Evolutionary conservation across 2,888 invertebrate species (phyloP).

Genomic region (Parnassius glacialis): DNA sequence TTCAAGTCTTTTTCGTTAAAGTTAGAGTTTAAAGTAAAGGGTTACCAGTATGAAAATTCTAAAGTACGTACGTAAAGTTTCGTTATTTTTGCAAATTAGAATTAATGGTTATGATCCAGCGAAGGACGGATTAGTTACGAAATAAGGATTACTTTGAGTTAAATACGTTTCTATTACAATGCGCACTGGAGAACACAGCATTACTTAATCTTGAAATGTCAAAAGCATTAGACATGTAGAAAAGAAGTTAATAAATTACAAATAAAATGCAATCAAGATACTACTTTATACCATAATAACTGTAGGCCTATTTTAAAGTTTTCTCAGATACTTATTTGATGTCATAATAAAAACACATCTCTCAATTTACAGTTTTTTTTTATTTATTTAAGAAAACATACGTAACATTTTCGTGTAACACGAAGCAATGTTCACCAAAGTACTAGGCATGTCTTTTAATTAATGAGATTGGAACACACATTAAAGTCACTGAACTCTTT

Average conservation of each 20-base stretch:
- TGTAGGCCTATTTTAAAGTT: too few relatives aligned
- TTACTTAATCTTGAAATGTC: slow-evolving; percentile 13
- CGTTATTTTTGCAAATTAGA: slow-evolving; percentile 23
- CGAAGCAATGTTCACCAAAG: too few relatives aligned
- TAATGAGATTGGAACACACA: not conserved
- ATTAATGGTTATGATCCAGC: slow-evolving; percentile 12
- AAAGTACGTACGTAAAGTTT: slow-evolving; percentile 2
- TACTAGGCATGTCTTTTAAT: not conserved
- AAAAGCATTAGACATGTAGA: not conserved
- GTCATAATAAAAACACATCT: too few relatives aligned
- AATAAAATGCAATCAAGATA: too few relatives aligned
- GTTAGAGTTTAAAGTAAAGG: slow-evolving; percentile 24
- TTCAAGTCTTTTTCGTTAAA: slow-evolving; percentile 25
- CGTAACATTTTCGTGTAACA: too few relatives aligned
- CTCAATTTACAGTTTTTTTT: too few relatives aligned
- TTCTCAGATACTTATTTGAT: too few relatives aligned
- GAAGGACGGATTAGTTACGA: slow-evolving; percentile 20
- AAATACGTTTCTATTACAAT: slow-evolving; percentile 14
- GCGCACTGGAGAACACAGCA: slow-evolving; percentile 2
- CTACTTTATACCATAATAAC: too few relatives aligned
- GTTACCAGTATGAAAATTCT: slow-evolving; percentile 11
- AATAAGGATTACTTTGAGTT: slow-evolving; percentile 14
- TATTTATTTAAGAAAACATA: too few relatives aligned
- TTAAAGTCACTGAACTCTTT: slow-evolving; percentile 31
- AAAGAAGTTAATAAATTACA: not conserved